Evolutionary conservation across 2,888 invertebrate species (phyloP).

Genomic region (Eupithecia inturbata): DNA sequence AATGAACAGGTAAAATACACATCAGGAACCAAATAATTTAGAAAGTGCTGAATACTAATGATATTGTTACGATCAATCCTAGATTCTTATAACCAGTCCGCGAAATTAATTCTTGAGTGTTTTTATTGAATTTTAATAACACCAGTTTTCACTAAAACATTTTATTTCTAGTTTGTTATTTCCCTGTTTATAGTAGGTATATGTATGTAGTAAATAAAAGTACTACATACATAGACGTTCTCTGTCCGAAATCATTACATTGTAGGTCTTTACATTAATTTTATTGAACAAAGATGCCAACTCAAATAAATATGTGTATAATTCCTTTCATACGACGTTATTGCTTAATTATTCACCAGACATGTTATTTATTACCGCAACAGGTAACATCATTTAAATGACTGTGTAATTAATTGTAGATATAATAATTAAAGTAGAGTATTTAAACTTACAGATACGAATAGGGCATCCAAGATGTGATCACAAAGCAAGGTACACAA

Average conservation of each 20-base stretch:
- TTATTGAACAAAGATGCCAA: constrained; percentile 24
- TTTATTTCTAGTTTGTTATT: neutral
- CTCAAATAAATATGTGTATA: constrained; percentile 16
- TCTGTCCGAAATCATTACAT: neutral
- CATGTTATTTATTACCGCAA: constrained; percentile 1
- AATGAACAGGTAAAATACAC: neutral
- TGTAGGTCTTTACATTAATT: neutral
- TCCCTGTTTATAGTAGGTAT: neutral
- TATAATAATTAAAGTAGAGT: neutral
- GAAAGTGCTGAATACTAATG: neutral
- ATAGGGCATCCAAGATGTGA: neutral
- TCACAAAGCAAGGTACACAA: neutral
- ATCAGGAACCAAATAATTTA: neutral
- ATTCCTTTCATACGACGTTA: constrained; percentile 9
- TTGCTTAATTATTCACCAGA: neutral
- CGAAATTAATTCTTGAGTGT: neutral
- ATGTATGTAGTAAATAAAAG: neutral
- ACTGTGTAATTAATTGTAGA: neutral
- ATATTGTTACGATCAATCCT: neutral
- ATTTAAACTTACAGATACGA: too few relatives aligned
- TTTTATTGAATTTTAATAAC: neutral
- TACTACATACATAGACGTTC: neutral
- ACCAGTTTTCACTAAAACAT: neutral
- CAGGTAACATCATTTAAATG: neutral
- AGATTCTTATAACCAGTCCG: neutral